Evolutionary conservation across 2,888 invertebrate genomes (phyloP).

Genomic region (Drosophila mettleri): DNA sequence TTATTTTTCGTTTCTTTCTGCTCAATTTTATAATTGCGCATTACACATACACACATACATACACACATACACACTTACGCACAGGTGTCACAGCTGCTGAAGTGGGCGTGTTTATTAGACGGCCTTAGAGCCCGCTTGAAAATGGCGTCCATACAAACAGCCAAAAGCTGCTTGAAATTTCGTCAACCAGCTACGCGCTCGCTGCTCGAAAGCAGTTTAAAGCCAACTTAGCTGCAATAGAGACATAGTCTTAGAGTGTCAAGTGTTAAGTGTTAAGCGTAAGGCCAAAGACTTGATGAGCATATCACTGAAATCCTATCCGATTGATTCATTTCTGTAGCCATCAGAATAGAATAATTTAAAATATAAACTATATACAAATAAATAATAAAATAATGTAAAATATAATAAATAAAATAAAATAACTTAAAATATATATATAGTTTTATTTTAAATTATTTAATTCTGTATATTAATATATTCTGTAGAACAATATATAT

Average conservation of each 20-base stretch:
- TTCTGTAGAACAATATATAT: too few relatives aligned
- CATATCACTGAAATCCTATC: too few relatives aligned
- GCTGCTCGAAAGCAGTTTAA: slow-evolving; percentile 13
- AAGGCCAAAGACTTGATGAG: too few relatives aligned
- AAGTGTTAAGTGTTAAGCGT: neutral
- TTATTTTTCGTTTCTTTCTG: slow-evolving; percentile 30
- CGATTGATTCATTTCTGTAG: too few relatives aligned
- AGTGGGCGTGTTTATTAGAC: slow-evolving; percentile 72
- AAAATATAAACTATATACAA: too few relatives aligned
- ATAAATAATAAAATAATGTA: too few relatives aligned
- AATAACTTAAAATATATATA: too few relatives aligned
- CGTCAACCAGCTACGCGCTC: slow-evolving; percentile 29
- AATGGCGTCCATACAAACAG: slow-evolving; percentile 68
- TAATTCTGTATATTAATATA: too few relatives aligned
- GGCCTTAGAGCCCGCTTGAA: slow-evolving; percentile 60
- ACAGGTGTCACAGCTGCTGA: slow-evolving; percentile 44
- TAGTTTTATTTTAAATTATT: too few relatives aligned
- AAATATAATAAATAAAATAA: too few relatives aligned
- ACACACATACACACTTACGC: slow-evolving; percentile 29
- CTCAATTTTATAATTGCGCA: slow-evolving; percentile 69
- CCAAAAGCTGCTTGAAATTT: slow-evolving; percentile 28
- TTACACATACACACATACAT: slow-evolving; percentile 47
- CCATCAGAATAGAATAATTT: too few relatives aligned
- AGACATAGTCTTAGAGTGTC: neutral
- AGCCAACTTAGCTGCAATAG: neutral